Conservation (phyloP, 1,140 invertebrate species). For the Saccostrea glomerata region DNA sequence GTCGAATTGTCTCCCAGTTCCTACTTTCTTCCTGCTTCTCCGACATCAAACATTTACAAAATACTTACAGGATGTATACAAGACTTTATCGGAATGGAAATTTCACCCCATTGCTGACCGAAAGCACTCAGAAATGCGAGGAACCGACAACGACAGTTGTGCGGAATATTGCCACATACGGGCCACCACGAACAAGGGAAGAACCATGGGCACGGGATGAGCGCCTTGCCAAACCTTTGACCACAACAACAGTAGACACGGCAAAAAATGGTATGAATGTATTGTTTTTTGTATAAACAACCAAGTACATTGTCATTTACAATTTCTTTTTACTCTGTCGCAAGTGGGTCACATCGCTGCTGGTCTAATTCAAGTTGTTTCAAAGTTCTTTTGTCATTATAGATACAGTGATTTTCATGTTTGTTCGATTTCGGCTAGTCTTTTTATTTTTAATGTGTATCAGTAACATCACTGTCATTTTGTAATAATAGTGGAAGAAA, state of each 20-base stretch:
- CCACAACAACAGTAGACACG: background rate
- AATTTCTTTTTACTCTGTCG: no score
- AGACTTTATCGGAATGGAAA: constrained; percentile 2
- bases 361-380: no score
- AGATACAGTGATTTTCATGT: no score
- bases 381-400: no score
- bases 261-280: background rate
- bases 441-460: no score
- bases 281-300: background rate
- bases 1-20: no score
- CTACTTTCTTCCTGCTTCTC: no score
- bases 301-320: no score
- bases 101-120: background rate
- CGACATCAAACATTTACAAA: no score
- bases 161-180: constrained; percentile 6
- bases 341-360: no score
- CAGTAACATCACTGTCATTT: no score
- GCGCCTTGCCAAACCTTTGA: background rate
- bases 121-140: background rate
- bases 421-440: no score
- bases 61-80: background rate
- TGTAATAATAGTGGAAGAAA: background rate
- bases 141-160: background rate
- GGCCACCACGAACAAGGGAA: background rate
- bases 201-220: background rate